phyloP scores from a whole-genome alignment of 2,888 invertebrate species.

The Catocala fraxini region DNA sequence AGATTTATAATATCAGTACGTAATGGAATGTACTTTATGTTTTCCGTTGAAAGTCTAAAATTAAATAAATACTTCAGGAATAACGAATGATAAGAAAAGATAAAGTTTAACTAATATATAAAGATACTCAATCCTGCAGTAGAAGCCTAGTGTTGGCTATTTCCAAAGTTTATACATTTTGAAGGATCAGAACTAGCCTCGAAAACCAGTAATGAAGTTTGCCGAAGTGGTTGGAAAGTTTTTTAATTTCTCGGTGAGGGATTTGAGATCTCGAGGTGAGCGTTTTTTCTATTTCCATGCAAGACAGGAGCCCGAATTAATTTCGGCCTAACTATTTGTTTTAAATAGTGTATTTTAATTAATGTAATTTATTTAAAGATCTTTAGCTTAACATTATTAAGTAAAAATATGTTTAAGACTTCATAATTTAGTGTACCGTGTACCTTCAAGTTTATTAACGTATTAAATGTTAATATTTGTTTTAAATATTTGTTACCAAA shows the following conservation, averaged over 20 bases:
- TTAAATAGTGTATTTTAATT: neutral
- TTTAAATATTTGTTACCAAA: too few species aligned
- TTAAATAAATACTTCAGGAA: too few species aligned
- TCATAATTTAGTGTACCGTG: too few species aligned
- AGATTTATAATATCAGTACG: too few species aligned
- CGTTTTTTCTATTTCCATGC: conserved; percentile 50
- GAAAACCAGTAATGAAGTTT: conserved; percentile 54
- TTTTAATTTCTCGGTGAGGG: conserved; percentile 66
- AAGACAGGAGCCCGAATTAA: conserved; percentile 31
- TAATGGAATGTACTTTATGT: too few species aligned
- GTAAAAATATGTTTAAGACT: too few species aligned
- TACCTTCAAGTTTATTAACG: too few species aligned
- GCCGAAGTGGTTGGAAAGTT: conserved; percentile 54
- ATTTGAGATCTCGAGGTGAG: conserved; percentile 50
- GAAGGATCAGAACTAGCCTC: conserved; percentile 44
- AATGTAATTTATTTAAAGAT: neutral
- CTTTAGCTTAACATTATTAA: too few species aligned
- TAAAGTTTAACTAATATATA: too few species aligned
- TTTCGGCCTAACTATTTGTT: conserved; percentile 1
- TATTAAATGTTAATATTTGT: too few species aligned
- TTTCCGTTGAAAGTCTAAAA: too few species aligned
- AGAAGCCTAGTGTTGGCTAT: neutral
- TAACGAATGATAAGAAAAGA: too few species aligned
- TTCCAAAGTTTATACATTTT: conserved; percentile 27
- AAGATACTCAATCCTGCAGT: neutral